Conservation (phyloP, 2,797 vertebrate species). For the Gymnodraco acuticeps region DNA sequence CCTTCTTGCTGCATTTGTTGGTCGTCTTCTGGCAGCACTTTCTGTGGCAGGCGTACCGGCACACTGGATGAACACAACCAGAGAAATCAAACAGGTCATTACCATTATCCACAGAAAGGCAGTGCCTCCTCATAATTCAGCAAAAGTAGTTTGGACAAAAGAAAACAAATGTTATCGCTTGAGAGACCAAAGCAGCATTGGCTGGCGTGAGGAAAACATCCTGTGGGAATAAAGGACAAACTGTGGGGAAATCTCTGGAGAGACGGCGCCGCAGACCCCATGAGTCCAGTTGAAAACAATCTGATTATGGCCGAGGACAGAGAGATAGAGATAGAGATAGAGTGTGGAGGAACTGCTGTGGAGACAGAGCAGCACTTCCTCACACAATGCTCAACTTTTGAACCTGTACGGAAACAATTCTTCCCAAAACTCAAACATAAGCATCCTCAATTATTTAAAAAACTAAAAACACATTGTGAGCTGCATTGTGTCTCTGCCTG, state of each 20-base stretch:
- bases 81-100: constrained; percentile 72
- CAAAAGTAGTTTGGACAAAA: constrained; percentile 24
- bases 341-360: too few species aligned
- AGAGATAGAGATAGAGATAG: constrained; percentile 56
- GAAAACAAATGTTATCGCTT: constrained; percentile 17
- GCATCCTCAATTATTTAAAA: too few species aligned
- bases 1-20: constrained; percentile 97
- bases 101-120: constrained; percentile 73
- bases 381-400: too few species aligned
- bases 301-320: constrained; percentile 74
- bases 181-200: constrained; percentile 34
- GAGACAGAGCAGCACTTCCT: too few species aligned
- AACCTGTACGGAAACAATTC: too few species aligned
- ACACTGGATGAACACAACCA: constrained; percentile 89
- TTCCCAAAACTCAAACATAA: too few species aligned
- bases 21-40: constrained; percentile 97
- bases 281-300: constrained; percentile 86
- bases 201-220: constrained; percentile 64
- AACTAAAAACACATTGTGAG: too few species aligned
- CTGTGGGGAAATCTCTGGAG: constrained; percentile 54
- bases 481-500: too few species aligned
- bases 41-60: constrained; percentile 97
- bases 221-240: constrained; percentile 64
- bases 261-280: constrained; percentile 73
- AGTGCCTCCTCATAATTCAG: constrained; percentile 77